phyloP scores from a whole-genome alignment of 2,888 invertebrate genomes.

The Drosophila melanosoma region DNA sequence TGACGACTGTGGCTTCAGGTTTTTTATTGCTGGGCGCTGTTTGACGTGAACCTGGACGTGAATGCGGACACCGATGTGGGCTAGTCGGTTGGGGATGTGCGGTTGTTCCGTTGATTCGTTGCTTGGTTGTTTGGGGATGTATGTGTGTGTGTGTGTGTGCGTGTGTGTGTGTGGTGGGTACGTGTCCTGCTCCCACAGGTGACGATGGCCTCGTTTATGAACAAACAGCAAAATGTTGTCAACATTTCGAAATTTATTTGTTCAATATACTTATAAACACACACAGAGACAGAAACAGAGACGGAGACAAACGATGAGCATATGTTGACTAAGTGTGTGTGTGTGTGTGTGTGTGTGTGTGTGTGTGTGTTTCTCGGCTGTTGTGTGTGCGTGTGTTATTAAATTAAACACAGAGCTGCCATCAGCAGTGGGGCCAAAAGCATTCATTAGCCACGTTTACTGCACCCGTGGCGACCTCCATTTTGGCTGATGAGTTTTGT shows the following conservation, averaged over 20 bases:
- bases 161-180: constrained; percentile 24
- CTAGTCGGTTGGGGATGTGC: constrained; percentile 16
- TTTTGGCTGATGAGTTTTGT: constrained; percentile 77
- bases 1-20: constrained; percentile 53
- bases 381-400: constrained; percentile 65
- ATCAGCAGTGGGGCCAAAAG: constrained; percentile 77
- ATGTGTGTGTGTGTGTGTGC: not conserved
- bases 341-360: constrained; percentile 10
- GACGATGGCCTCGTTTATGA: constrained; percentile 81
- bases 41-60: constrained; percentile 49
- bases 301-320: constrained; percentile 51
- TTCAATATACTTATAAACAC: constrained; percentile 71
- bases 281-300: constrained; percentile 31
- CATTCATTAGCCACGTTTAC: constrained; percentile 81
- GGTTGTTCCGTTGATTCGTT: constrained; percentile 21
- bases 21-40: constrained; percentile 57
- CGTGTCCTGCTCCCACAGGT: constrained; percentile 75
- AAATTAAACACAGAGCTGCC: constrained; percentile 73
- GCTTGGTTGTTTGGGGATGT: constrained; percentile 2
- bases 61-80: constrained; percentile 19
- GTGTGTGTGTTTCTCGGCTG: constrained; percentile 10
- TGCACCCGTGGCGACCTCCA: constrained; percentile 81
- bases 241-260: constrained; percentile 80
- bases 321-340: constrained; percentile 59
- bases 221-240: constrained; percentile 81